These are phyloP conservation scores for Sclerodermus sp. DNA, from an alignment of 2,888 invertebrate species.

Conservation along the genomic window DNA sequence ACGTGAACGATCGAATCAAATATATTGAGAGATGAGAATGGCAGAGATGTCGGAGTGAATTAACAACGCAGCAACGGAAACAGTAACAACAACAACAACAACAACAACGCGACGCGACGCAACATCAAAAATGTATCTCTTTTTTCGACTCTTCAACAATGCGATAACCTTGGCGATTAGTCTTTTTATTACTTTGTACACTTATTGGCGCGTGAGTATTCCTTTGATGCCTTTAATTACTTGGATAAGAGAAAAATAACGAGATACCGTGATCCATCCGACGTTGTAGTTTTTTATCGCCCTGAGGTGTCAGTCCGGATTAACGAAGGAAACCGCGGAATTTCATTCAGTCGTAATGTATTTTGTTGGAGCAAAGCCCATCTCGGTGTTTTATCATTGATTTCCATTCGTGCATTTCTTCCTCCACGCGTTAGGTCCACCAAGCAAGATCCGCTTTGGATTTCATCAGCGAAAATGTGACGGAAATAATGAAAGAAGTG, in stretches of 20 bases:
- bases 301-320: slow-evolving; percentile 36
- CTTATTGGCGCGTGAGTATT: slow-evolving; percentile 40
- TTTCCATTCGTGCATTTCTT: neutral
- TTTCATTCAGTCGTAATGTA: slow-evolving; percentile 38
- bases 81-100: too few relatives aligned
- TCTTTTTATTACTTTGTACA: slow-evolving; percentile 32
- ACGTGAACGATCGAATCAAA: too few relatives aligned
- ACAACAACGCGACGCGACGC: too few relatives aligned
- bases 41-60: too few relatives aligned
- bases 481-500: slow-evolving; percentile 46
- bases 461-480: slow-evolving; percentile 37
- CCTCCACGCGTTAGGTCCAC: slow-evolving; percentile 32
- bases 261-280: too few relatives aligned
- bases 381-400: too few relatives aligned
- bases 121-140: slow-evolving; percentile 28
- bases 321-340: slow-evolving; percentile 38
- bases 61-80: too few relatives aligned
- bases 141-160: slow-evolving; percentile 37
- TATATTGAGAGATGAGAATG: too few relatives aligned
- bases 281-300: slow-evolving; percentile 37
- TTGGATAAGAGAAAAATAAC: slow-evolving; percentile 1
- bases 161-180: slow-evolving; percentile 36
- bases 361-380: too few relatives aligned
- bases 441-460: slow-evolving; percentile 41
- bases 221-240: neutral